Base-by-base conservation (phyloP, 2,113 vertebrate species). In the Dinomys branickii region DNA sequence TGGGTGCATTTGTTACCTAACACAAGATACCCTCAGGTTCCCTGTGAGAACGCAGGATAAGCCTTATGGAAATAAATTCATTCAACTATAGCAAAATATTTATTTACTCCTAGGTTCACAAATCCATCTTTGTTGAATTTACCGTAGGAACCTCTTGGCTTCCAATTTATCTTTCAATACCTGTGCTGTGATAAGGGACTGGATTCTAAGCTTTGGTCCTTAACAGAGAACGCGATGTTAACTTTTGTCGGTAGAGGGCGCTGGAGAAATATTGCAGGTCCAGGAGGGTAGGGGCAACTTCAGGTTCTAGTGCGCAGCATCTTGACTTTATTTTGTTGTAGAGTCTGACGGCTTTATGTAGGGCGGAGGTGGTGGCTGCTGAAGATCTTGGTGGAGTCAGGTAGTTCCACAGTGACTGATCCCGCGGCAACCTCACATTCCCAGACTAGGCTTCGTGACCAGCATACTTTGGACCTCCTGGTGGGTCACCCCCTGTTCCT, bases 191-290 rank as follows among this genome's bases (percentile, higher is more conserved):
- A 0, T 17, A 7, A 58, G 2, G 16, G 75, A 47, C 56, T 1
- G 69, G 90, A 61, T 44, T 50, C 24, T 9, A 26, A 41, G 30
- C 35, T 2, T 75, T 69, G 69, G 30, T 77, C 41, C 59, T 44
- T 24, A 59, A 16, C 81, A 52, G 81, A 71, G 33, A 71, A 44
- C 33, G 7, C 28, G 1, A 33, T 56, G 50, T 16, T 41, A 13
- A 38, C 9, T 22, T 59, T 87, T 19, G 88, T 63, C 95, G 54
- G 92, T 77, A 97, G 97, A 96, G 94, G 93, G 96, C 83, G 41
- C 93, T 11, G 4, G 88, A 82, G 44, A 77, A 89, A 91, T 85
- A 50, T 0, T 44, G 44, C 35, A 16, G 47, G 83, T 38, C 38
- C 35, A 24, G 47, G 83, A 90, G 56, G 84, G 47, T 47, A 41